These are phyloP conservation scores for Cisticola juncidis DNA, from an alignment of 2,113 vertebrate species.

Conservation along the genomic window DNA sequence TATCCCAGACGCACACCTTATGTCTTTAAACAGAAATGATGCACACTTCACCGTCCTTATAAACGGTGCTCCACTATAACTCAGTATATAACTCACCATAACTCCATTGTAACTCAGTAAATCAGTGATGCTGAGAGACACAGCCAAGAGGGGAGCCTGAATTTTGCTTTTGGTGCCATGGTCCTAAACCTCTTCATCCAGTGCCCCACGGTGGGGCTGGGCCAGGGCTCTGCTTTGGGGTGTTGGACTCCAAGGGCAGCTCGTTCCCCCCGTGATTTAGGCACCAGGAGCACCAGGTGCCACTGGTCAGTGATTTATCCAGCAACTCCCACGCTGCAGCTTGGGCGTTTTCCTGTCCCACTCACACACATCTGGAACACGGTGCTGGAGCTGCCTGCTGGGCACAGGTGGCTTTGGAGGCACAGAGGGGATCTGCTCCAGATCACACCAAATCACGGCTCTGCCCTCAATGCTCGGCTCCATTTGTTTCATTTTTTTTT, in stretches of 20 bases:
- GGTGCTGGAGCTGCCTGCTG: background rate
- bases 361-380: fast-evolving
- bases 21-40: background rate
- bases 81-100: no score
- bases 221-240: background rate
- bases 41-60: background rate
- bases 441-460: background rate
- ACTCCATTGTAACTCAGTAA: background rate
- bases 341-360: background rate
- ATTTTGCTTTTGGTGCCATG: fast-evolving
- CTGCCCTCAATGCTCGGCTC: background rate
- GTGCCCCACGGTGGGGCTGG: background rate
- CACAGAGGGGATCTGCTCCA: background rate
- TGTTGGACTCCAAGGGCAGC: background rate
- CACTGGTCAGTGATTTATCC: background rate
- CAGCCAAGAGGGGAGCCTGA: background rate
- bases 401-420: background rate
- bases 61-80: background rate
- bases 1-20: background rate
- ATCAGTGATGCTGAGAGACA: background rate
- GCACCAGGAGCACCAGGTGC: background rate
- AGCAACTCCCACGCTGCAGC: fast-evolving
- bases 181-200: background rate
- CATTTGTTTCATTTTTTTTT: background rate
- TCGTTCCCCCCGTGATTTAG: fast-evolving